These are phyloP conservation scores for Eleginops maclovinus DNA, from an alignment of 2,113 vertebrate genomes.

Conservation along the genomic window DNA sequence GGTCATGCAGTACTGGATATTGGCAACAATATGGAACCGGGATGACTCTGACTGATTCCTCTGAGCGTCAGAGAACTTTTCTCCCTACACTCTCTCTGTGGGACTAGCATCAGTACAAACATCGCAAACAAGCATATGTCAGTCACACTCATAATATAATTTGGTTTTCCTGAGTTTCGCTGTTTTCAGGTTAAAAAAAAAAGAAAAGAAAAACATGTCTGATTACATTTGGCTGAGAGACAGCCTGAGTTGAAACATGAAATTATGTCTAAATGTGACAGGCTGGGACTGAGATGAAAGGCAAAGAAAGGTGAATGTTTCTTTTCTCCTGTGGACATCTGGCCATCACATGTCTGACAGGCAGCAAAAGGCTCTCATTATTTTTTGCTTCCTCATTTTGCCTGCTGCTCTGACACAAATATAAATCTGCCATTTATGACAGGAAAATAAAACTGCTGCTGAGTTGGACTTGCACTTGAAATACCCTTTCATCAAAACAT, in stretches of 20 bases:
- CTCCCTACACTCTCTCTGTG: slow-evolving; percentile 14
- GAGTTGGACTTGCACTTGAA: slow-evolving; percentile 23
- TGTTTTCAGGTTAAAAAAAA: slow-evolving; percentile 38
- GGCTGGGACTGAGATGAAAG: slow-evolving; percentile 43
- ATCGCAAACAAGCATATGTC: slow-evolving; percentile 44
- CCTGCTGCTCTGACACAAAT: slow-evolving; percentile 10
- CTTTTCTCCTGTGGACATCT: slow-evolving; percentile 43
- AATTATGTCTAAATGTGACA: slow-evolving; percentile 64
- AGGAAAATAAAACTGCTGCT: slow-evolving; percentile 19
- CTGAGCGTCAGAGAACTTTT: slow-evolving; percentile 21
- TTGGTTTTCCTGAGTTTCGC: slow-evolving; percentile 20
- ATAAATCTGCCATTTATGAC: slow-evolving; percentile 40
- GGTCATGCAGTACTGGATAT: slow-evolving; percentile 22
- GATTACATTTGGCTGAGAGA: slow-evolving; percentile 51
- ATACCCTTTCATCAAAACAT: slow-evolving; percentile 45
- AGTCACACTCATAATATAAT: slow-evolving; percentile 22
- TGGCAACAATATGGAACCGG: slow-evolving; percentile 24
- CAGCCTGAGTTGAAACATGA: slow-evolving; percentile 50
- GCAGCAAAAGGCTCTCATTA: slow-evolving; percentile 49
- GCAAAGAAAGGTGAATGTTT: slow-evolving; percentile 41
- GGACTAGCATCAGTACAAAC: slow-evolving; percentile 34
- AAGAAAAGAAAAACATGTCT: slow-evolving; percentile 28
- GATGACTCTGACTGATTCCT: slow-evolving; percentile 39
- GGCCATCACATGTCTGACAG: slow-evolving; percentile 47
- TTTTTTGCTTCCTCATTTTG: slow-evolving; percentile 50